Conservation (phyloP, 2,113 vertebrate species). For the Physeter macrocephalus region DNA sequence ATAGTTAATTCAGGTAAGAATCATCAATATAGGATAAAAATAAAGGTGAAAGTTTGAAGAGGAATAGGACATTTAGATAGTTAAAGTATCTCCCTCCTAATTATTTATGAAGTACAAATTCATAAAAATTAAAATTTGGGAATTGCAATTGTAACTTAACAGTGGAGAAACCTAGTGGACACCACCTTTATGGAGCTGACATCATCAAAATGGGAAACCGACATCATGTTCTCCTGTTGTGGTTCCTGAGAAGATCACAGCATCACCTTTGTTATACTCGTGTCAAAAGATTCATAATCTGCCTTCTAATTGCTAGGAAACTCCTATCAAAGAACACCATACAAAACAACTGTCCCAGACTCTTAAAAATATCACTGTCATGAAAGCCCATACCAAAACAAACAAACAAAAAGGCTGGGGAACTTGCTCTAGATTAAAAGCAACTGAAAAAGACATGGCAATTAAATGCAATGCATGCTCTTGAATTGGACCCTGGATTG, state of each 20-base stretch:
- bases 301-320: neutral
- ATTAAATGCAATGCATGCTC: neutral
- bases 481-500: neutral
- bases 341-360: neutral
- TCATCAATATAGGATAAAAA: neutral
- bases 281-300: neutral
- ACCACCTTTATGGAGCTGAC: neutral
- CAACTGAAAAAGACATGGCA: neutral
- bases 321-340: neutral
- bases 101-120: neutral
- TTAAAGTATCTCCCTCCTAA: neutral
- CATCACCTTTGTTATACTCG: neutral
- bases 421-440: neutral
- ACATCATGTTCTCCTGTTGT: neutral
- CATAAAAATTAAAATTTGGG: neutral
- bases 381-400: neutral
- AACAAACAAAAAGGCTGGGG: neutral
- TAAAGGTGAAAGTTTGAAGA: neutral
- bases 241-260: neutral
- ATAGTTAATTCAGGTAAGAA: neutral
- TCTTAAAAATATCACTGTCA: neutral
- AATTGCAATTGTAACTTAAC: neutral
- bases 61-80: neutral
- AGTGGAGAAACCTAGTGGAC: neutral
- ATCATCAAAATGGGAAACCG: neutral